Evolutionary conservation across 2,113 vertebrate genomes (phyloP).

Genomic region (Nothoprocta pentlandii): DNA sequence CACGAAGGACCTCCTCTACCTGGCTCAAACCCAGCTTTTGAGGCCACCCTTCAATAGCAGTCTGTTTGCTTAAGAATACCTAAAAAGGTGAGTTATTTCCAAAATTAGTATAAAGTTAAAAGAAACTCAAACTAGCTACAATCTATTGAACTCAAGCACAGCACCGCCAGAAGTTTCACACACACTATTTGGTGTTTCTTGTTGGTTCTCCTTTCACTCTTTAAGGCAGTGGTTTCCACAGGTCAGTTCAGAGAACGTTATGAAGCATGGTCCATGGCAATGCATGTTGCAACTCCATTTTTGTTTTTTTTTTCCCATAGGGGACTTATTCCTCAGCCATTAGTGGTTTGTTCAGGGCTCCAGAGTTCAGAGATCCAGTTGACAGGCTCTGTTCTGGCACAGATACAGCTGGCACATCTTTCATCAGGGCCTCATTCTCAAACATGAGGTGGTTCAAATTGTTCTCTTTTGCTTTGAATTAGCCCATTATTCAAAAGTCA

Average conservation of each 20-base stretch:
- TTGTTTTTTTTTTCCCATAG: conserved; percentile 7
- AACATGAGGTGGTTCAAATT: conserved; percentile 37
- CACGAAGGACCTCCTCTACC: not conserved
- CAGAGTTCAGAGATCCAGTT: conserved; percentile 68
- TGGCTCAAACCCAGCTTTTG: conserved; percentile 30
- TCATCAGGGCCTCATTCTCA: conserved; percentile 45
- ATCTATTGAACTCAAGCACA: conserved; percentile 79
- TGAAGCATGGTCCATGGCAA: conserved; percentile 78
- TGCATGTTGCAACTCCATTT: conserved; percentile 72
- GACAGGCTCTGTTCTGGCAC: conserved; percentile 73
- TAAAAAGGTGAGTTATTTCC: conserved; percentile 74
- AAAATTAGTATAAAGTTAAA: conserved; percentile 83
- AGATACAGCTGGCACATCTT: conserved; percentile 78
- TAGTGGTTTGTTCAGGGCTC: conserved; percentile 79
- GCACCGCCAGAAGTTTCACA: conserved; percentile 82
- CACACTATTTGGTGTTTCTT: conserved; percentile 84
- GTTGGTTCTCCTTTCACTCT: conserved; percentile 83
- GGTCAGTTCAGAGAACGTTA: conserved; percentile 80
- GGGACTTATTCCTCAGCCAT: conserved; percentile 61
- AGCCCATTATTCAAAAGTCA: conserved; percentile 92
- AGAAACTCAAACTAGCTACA: conserved; percentile 79
- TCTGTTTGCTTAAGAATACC: conserved; percentile 71
- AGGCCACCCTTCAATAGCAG: conserved; percentile 38
- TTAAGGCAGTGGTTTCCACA: conserved; percentile 97
- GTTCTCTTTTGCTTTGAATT: conserved; percentile 47